Conservation (phyloP, 2,797 vertebrate genomes). For the Gymnodraco acuticeps region DNA sequence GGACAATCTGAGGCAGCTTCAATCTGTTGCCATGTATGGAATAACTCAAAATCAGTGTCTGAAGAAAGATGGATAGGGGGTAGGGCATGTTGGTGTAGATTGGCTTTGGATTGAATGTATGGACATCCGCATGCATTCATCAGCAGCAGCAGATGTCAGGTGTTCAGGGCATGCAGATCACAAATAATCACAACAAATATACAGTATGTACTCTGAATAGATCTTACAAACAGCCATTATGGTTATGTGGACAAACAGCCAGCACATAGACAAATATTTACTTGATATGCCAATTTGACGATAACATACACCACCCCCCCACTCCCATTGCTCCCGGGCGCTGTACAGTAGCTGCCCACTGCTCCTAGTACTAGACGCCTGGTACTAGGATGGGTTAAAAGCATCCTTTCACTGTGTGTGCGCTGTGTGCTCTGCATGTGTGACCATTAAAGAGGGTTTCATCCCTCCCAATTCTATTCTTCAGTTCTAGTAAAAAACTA, state of each 20-base stretch:
- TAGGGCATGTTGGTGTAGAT: not conserved
- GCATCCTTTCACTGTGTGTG: no score
- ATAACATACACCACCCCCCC: not conserved
- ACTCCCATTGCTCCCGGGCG: no score
- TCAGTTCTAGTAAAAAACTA: no score
- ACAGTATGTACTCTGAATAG: not conserved
- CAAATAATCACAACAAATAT: not conserved
- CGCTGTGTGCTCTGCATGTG: no score
- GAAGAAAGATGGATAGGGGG: not conserved
- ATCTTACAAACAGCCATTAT: not conserved
- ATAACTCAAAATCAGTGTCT: not conserved
- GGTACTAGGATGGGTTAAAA: no score
- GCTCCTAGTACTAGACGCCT: no score
- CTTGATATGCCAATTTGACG: not conserved
- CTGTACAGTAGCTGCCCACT: no score
- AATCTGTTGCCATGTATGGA: not conserved
- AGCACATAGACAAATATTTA: not conserved
- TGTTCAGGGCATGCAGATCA: not conserved
- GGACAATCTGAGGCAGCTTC: not conserved
- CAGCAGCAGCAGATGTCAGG: not conserved
- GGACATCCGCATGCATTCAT: not conserved
- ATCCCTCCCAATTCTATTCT: no score
- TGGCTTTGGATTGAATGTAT: not conserved
- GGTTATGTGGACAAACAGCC: not conserved
- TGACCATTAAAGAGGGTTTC: no score